Base-by-base conservation (phyloP, 2,113 vertebrate genomes). In the Scophthalmus maximus region DNA sequence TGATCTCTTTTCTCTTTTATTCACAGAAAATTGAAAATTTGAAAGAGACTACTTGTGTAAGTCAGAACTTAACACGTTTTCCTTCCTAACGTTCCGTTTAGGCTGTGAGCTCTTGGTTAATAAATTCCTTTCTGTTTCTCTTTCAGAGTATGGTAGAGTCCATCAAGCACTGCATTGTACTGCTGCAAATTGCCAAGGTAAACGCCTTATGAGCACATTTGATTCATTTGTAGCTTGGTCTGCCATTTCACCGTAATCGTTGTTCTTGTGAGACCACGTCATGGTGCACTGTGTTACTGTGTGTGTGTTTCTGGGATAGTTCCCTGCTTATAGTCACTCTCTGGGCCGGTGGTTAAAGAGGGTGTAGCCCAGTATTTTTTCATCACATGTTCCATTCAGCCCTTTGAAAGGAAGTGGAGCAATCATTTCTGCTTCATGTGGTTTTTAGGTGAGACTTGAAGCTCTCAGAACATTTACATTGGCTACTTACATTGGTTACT, bases 121-220 rank as follows among this genome's bases (percentile, higher is more conserved):
- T 60, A 8, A 68, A 63, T 76, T 68, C 23, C 25, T 56, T 57
- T 75, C 4, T 87, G 68, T 93, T 88, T 90, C 53, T 72, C 58
- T 85, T 88, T 61, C 92, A 99, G 98, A 97, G 94, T 94, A 99
- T 99, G 98, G 96, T 99, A 95, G 98, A 99, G 87, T 99, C 98
- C 92, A 98, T 99, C 94, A 99, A 99, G 92, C 98, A 99, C 92
- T 99, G 98, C 94, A 99, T 99, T 89, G 98, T 99, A 86, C 95
- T 99, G 88, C 96, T 99, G 88, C 98, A 99, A 90, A 99, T 99
- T 88, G 98, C 98, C 92, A 99, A 99, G 95, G 98, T 99, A 96
- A 97, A 92, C 86, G 10, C 29, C 11, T 18, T 7, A n/a, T 20
- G 2, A 3, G 17, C 15, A 4, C 36, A 11, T 53, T 18, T 23